These are phyloP conservation scores for Spodoptera frugiperda DNA, from an alignment of 1,140 invertebrate species.

Conservation along the genomic window DNA sequence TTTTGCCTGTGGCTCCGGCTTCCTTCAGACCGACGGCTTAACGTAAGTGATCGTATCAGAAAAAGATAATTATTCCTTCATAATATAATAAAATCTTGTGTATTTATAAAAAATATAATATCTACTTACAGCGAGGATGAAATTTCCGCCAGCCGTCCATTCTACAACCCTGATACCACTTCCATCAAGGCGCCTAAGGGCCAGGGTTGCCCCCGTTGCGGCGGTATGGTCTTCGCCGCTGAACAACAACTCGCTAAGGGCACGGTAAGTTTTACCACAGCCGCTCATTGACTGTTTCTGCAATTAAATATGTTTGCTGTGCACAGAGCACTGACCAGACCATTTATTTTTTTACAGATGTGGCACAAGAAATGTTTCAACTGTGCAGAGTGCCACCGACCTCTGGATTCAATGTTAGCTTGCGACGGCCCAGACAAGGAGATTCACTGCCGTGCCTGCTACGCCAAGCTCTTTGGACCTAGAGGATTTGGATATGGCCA, in stretches of 20 bases:
- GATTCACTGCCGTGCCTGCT: slow-evolving; percentile 95
- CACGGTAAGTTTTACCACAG: slow-evolving; percentile 87
- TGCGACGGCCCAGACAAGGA: slow-evolving; percentile 96
- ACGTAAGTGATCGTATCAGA: slow-evolving; percentile 88
- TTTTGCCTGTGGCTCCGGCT: slow-evolving; percentile 97
- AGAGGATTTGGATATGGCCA: slow-evolving; percentile 96
- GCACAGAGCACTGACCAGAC: not conserved
- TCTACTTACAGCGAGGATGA: slow-evolving; percentile 90
- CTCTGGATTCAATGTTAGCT: slow-evolving; percentile 96
- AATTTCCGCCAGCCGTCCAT: slow-evolving; percentile 91
- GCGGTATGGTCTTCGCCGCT: slow-evolving; percentile 96
- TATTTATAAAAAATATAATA: not conserved
- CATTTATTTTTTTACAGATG: slow-evolving; percentile 87
- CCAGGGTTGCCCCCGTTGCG: slow-evolving; percentile 96
- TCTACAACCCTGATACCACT: slow-evolving; percentile 94
- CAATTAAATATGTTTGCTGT: too few relatives aligned
- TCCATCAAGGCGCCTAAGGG: slow-evolving; percentile 94
- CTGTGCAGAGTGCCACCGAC: slow-evolving; percentile 96
- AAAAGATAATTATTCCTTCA: not conserved
- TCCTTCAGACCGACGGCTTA: slow-evolving; percentile 95
- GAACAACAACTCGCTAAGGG: slow-evolving; percentile 97
- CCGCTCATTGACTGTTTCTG: too few relatives aligned
- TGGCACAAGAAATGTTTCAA: slow-evolving; percentile 98
- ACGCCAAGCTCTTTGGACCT: slow-evolving; percentile 95
- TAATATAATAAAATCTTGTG: too few relatives aligned